phyloP scores from a whole-genome alignment of 2,797 vertebrate species.

The Trematomus bernacchii region DNA sequence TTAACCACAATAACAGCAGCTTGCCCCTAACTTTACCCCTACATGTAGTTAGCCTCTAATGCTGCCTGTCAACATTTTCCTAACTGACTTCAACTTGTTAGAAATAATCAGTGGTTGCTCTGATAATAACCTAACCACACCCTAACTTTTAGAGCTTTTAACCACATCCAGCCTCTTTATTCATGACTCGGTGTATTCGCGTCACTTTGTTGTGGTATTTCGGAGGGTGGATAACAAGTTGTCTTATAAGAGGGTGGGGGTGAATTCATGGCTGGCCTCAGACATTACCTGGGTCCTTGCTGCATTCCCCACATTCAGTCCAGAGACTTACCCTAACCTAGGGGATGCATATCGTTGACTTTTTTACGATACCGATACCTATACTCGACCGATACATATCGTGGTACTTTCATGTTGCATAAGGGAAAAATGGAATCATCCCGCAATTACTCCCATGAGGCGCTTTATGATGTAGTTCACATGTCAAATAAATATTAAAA shows the following conservation, averaged over 20 bases:
- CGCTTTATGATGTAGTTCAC: no score
- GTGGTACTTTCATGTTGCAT: no score
- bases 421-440: no score
- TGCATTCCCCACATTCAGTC: no score
- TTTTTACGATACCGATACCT: no score
- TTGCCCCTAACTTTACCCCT: constrained; percentile 19
- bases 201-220: neutral
- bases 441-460: no score
- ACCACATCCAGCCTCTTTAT: neutral
- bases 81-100: constrained; percentile 1
- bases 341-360: no score
- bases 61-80: neutral
- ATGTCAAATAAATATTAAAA: no score
- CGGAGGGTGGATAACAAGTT: neutral
- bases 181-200: constrained; percentile 8
- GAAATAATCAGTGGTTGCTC: neutral
- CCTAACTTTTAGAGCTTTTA: neutral
- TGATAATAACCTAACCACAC: neutral
- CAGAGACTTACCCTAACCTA: no score
- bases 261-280: neutral
- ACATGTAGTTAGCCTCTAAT: constrained; percentile 9
- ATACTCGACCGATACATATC: no score
- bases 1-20: constrained; percentile 41
- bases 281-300: neutral
- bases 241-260: neutral